Base-by-base conservation (phyloP, 2,797 vertebrate species). In the Anabacerthia variegaticeps region DNA sequence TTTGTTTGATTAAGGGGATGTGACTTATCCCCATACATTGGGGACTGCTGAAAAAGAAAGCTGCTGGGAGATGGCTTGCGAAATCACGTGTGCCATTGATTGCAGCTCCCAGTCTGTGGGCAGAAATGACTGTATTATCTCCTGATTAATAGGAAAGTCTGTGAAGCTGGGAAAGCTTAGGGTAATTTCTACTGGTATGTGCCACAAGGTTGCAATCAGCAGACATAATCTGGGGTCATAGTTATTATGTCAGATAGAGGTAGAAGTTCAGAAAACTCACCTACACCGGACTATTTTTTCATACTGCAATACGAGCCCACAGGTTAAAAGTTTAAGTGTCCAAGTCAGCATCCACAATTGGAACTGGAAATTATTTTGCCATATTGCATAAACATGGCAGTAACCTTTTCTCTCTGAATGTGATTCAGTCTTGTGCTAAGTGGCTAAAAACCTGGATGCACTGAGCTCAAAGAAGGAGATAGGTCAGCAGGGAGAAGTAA, bases 1-100 rank as follows among this genome's bases (percentile, higher is more conserved):
- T 90, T 94, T 89, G 34, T 88, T 91, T 94, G 80, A 92, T 96
- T 92, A 92, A 94, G 59, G 37, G 56, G 32, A 90, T 79, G 49
- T 71, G 85, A 85, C 89, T 92, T 90, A 90, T 90, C 74, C 52
- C 55, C 41, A 41, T 63, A 67, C 59, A 14, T 21, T 93, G 88
- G 55, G 75, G 80, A 74, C 39, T 84, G 62, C 69, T 81, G 55
- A 67, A 55, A 93, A 88, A 89, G 59, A 93, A 88, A 89, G 26
- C 80, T 87, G 63, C 56, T 88, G 63, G 63, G 46, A 93, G 51
- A 69, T 68, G 71, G 34, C 44, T 94, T 96, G 74, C 71, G 63
- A 88, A 94, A 90, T 90, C 59, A 61, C 36, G 34, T 67, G 37
- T 73, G 54, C n/a, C 63, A 68, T 0, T 95, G 92, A 94, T 78